Evolutionary conservation across 1,140 invertebrate species (phyloP), one percentile per base, ranked within the genome.

Genomic region (Pararge aegeria): DNA sequence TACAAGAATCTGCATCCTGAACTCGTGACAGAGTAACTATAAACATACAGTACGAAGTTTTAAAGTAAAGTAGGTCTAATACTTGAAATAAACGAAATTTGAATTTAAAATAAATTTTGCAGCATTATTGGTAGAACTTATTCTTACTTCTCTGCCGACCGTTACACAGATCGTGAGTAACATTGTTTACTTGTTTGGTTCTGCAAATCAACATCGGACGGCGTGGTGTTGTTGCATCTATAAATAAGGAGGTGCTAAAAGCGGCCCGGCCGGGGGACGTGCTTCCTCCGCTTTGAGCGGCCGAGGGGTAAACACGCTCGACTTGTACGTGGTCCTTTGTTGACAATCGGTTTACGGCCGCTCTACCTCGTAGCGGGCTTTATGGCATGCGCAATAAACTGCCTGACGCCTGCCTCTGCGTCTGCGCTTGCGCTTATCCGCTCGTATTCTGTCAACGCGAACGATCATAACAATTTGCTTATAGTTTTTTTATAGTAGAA

Each of bases 211-310:
- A 72, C 70, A 64, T 74, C 75, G 64, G 68, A 60, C 75, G 68
- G 73, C 70, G 75, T 74, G 71, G 58, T 72, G 76, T 77, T 82
- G 77, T 82, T 83, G 70, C 73, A 72, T 89, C 83, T 89, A 89
- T 89, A 89, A 89, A 89, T 89, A 86, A 77, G 80, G 76, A 89
- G 86, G 83, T 87, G 83, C 83, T 89, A 89, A 89, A 89, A 87
- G 83, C 83, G 81, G 74, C 66, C 77, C 67, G 73, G 60, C 72
- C 75, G 77, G 83, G 82, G 78, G 81, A 83, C 80, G 73, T 78
- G 81, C 77, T 87, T 87, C 82, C 83, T 87, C 64, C 67, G 80
- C 82, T 83, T 84, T 83, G 83, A 83, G 77, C 83, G 65, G 70
- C 77, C 74, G 75, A 76, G 80, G 81, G 75, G 77, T 81, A 85